A percentile compares a stretch with the other conserved stretches of the same genome.
These are phyloP conservation scores for Brachionus koreanus DNA, from an alignment of 1,140 invertebrate genomes.

Conservation along the genomic window DNA sequence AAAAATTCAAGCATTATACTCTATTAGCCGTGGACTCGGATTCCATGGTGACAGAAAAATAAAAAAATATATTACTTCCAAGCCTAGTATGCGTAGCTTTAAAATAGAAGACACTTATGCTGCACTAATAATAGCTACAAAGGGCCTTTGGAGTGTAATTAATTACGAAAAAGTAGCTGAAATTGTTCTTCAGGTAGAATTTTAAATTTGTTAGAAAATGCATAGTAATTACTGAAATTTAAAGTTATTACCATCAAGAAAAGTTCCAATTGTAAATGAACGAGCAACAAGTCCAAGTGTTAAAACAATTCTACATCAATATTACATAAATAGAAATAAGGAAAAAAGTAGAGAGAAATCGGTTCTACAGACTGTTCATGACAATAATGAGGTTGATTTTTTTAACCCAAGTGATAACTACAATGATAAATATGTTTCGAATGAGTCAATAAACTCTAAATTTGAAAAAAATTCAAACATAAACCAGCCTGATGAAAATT, in stretches of 20 bases:
- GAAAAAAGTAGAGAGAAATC: conserved; percentile 26
- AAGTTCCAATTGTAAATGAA: conserved; percentile 9
- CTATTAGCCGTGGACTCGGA: conserved; percentile 37
- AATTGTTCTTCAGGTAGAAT: conserved; percentile 35
- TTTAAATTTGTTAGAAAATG: not conserved
- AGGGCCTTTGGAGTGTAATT: conserved; percentile 30
- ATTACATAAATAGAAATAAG: conserved; percentile 11
- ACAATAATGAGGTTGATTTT: conserved; percentile 22
- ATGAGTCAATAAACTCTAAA: conserved; percentile 11
- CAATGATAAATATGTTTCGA: not conserved
- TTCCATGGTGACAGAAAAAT: conserved; percentile 37
- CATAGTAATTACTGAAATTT: not conserved
- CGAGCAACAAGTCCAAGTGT: conserved; percentile 36
- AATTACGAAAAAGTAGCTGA: conserved; percentile 32
- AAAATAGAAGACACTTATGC: conserved; percentile 19
- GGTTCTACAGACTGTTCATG: conserved; percentile 23
- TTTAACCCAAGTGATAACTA: not conserved
- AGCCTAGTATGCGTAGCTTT: not conserved
- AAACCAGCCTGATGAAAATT: not conserved
- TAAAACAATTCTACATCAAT: conserved; percentile 32
- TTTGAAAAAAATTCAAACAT: not conserved
- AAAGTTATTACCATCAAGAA: not conserved
- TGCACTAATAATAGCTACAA: conserved; percentile 15
- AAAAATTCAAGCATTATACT: conserved; percentile 22
- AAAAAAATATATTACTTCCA: conserved; percentile 6